Evolutionary conservation across 2,113 vertebrate species (phyloP).

Genomic region (Mus pahari): DNA sequence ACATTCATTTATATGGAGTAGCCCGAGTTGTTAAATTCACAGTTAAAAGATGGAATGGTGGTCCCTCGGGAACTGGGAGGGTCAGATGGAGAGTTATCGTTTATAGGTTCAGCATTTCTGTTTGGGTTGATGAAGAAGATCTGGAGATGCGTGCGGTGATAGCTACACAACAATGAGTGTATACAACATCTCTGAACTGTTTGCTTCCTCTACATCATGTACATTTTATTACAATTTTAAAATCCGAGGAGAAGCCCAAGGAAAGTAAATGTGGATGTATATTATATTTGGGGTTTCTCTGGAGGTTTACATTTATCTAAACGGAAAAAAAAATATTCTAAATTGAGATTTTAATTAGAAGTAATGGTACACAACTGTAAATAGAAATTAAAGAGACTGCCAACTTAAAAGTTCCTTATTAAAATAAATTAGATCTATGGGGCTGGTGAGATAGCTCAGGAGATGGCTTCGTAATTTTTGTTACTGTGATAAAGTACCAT

Average conservation of each 20-base stretch:
- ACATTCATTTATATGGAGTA: neutral
- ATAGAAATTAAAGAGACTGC: constrained; percentile 28
- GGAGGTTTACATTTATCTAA: constrained; percentile 8
- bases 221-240: neutral
- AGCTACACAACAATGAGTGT: neutral
- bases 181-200: neutral
- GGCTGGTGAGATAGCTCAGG: neutral
- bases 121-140: neutral
- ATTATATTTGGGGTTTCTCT: constrained; percentile 32
- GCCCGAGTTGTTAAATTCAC: neutral
- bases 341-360: constrained; percentile 53
- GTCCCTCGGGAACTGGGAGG: neutral
- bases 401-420: constrained; percentile 37
- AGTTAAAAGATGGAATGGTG: neutral
- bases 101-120: neutral
- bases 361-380: neutral
- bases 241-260: neutral
- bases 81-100: neutral
- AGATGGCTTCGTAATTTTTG: neutral
- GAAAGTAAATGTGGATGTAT: neutral
- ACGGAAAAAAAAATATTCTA: constrained; percentile 47
- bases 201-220: neutral
- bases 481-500: neutral
- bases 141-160: neutral
- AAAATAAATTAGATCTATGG: neutral